phyloP scores from a whole-genome alignment of 2,888 invertebrate species.

The Drosophila conformis region DNA sequence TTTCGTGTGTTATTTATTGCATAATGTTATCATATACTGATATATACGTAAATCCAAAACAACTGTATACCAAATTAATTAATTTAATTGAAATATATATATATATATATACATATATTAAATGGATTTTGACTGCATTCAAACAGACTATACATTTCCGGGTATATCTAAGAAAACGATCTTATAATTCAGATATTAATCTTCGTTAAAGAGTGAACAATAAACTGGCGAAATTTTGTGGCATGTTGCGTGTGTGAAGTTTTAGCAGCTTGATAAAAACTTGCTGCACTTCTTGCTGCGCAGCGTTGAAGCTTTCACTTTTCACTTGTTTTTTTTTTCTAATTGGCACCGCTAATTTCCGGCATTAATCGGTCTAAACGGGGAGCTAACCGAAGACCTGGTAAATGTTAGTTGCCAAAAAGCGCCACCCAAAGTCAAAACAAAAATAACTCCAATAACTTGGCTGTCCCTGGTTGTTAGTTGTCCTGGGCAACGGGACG shows the following conservation, averaged over 20 bases:
- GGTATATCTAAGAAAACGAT: neutral
- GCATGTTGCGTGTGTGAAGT: conserved; percentile 20
- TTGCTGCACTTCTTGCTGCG: conserved; percentile 13
- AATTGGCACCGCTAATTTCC: conserved; percentile 66
- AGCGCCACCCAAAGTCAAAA: conserved; percentile 48
- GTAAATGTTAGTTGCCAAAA: conserved; percentile 2
- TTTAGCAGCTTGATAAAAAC: conserved; percentile 15
- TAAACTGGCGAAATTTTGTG: too few relatives aligned
- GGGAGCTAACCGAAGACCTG: conserved; percentile 26
- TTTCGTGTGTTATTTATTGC: conserved; percentile 56
- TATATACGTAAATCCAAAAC: conserved; percentile 41
- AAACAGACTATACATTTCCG: neutral
- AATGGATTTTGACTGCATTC: neutral
- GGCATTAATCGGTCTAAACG: conserved; percentile 47
- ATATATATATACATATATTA: conserved; percentile 19
- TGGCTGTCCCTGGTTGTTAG: conserved; percentile 12
- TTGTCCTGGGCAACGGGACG: conserved; percentile 60
- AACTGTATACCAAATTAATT: conserved; percentile 49
- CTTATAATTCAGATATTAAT: neutral
- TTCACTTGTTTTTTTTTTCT: conserved; percentile 14
- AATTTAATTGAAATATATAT: conserved; percentile 14
- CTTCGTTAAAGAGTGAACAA: neutral
- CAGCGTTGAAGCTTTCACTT: conserved; percentile 35
- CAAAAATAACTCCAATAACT: conserved; percentile 43
- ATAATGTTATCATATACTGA: conserved; percentile 23